Evolutionary conservation across 2,888 invertebrate genomes (phyloP).

Genomic region (Drosophila barbarae): DNA sequence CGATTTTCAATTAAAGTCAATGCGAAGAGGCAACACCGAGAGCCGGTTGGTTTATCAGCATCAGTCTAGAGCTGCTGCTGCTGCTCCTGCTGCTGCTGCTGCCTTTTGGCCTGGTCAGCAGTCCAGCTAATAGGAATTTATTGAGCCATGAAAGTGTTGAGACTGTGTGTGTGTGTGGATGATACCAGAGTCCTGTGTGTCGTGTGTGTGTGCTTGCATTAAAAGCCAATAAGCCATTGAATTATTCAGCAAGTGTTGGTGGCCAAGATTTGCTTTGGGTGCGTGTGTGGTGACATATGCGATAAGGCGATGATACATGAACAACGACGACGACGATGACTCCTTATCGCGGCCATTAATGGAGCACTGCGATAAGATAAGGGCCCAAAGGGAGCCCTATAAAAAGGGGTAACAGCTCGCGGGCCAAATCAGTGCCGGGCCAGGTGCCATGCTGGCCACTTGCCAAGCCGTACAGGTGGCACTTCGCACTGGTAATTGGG

Average conservation of each 20-base stretch:
- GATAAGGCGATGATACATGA: conserved; percentile 16
- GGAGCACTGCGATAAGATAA: conserved; percentile 35
- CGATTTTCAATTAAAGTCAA: conserved; percentile 77
- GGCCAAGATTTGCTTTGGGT: conserved; percentile 7
- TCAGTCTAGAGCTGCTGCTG: conserved; percentile 10
- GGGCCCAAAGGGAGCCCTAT: conserved; percentile 3
- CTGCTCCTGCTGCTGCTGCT: conserved; percentile 10
- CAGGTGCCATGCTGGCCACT: conserved; percentile 9
- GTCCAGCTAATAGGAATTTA: conserved; percentile 69
- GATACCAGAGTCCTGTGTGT: conserved; percentile 25
- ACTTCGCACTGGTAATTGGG: neutral
- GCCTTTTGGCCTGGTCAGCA: conserved; percentile 31
- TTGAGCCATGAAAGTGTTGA: conserved; percentile 74
- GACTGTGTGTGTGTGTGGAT: conserved; percentile 44
- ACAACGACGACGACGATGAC: neutral
- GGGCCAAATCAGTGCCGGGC: conserved; percentile 37
- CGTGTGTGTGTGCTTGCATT: conserved; percentile 48
- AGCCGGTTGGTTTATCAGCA: conserved; percentile 16
- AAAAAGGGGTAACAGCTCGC: conserved; percentile 20
- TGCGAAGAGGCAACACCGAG: conserved; percentile 43
- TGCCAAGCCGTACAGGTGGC: neutral
- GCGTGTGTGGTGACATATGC: conserved; percentile 22
- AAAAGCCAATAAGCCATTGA: conserved; percentile 70
- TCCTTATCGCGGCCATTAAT: conserved; percentile 39
- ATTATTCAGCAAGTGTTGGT: conserved; percentile 51